Base-by-base conservation (phyloP, 2,888 invertebrate species). In the Drosophila paramelanica region DNA sequence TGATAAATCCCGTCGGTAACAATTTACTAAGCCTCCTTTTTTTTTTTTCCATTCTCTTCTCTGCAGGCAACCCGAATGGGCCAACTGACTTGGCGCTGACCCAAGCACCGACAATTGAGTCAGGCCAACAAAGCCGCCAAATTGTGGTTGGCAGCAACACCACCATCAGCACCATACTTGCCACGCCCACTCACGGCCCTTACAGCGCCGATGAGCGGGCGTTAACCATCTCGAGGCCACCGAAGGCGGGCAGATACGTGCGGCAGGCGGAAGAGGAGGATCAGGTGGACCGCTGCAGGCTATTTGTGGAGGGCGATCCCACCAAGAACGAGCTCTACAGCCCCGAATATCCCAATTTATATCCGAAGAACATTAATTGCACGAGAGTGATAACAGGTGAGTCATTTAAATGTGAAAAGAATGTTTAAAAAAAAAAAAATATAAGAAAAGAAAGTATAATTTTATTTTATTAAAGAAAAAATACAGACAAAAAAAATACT, bases 351-450 rank as follows among this genome's bases (percentile, higher is more conserved):
- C 96, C 96, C 10, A 93, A 93, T 55, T 91, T 93, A 62, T 96
- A 96, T 92, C 95, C 95, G 8, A 95, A 94, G 83, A 93, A 94
- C 77, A 94, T 94, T 33, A 94, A 95, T 82, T 96, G 96, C 91
- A 93, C 94, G 62, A 93, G 94, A 67, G 93, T 95, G 20, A 93
- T 96, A 67, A 93, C 94, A 93, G 96, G 96, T 96, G 91, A 93
- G 93, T 92, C n/a, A 11, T 36, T 13, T 23, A 23, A 23, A 23
- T 23, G 23, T 23, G 4, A 23, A 23, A 2, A 23, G 4, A 23
- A 23, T 23, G 4, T 4, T 4, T 3, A 23, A 3, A 23, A 23
- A 23, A 23, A 23, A 23, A 4, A 17, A 17, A 17, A 17, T 17
- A 17, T 1, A 23, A 3, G 23, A 4, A 23, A 23, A 4, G 23